Evolutionary conservation across 2,888 invertebrate genomes (phyloP), one percentile per base, ranked within the genome.

Genomic region (Pyrrhosoma nymphula): DNA sequence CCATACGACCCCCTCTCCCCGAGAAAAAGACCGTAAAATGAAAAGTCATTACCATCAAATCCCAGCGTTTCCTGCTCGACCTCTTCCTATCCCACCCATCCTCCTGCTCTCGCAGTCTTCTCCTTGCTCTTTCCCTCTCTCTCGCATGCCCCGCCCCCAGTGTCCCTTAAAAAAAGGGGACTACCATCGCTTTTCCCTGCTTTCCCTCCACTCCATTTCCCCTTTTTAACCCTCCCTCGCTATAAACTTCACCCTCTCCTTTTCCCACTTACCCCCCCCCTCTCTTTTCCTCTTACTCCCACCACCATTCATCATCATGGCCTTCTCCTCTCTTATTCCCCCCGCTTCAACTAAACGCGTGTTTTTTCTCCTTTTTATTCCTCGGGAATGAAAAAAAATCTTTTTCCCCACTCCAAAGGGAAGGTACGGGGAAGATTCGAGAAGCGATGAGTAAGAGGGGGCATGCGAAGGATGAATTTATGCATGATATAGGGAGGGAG

Each of bases 21-120:
- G 69, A 10, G 93, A 93, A 93, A 47, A 93, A 60, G 93, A 93
- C 93, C 93, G 93, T 93, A 93, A 93, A 93, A 93, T 93, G 69
- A 93, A 93, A 93, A 93, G 93, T 93, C 93, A 93, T 93, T 93
- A 93, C 93, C 93, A 93, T 93, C 93, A 93, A 93, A 93, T 93
- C 93, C 93, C 93, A 3, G 55, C 93, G 63, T 69, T 93, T 93
- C 93, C 93, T 91, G 39, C 91, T 60, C 91, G 60, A 56, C 56
- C 91, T 56, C 55, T 55, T 35, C 60, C 91, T 39, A 26, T 35
- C 35, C 82, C 82, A 18, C 91, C 39, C 91, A 63, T 23, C 30
- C 63, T 35, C 91, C 63, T 23, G 3, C 89, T 56, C 35, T 56
- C 35, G 18, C 6, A 12, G 63, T 69, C 39, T 69, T 69, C 60